phyloP scores from a whole-genome alignment of 2,113 vertebrate genomes.

The Cyanoramphus novaezelandiae region DNA sequence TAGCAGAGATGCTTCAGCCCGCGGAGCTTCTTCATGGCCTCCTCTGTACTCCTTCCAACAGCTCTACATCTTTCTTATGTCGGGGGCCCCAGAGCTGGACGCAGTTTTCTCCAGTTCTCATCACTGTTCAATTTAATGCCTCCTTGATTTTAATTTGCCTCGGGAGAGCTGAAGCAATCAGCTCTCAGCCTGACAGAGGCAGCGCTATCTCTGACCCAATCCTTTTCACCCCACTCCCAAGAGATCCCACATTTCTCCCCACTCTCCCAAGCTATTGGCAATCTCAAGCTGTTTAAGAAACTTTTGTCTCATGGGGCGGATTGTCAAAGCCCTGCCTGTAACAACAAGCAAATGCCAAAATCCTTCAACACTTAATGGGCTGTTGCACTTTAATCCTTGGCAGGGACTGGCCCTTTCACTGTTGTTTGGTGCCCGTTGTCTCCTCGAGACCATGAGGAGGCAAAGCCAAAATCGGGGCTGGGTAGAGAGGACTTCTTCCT shows the following conservation, averaged over 20 bases:
- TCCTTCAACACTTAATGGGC: not conserved
- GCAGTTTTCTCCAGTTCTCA: not conserved
- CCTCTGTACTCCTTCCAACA: not conserved
- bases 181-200: not conserved
- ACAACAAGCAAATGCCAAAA: not conserved
- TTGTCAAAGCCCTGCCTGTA: not conserved
- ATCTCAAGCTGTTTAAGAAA: not conserved
- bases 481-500: not conserved
- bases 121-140: not conserved
- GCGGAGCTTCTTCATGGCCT: not conserved
- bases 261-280: not conserved
- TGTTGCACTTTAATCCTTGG: not conserved
- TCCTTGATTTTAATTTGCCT: not conserved
- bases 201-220: not conserved
- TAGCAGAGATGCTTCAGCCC: not conserved
- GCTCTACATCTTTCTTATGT: not conserved
- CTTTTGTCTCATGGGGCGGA: too few species aligned
- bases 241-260: not conserved
- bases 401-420: not conserved
- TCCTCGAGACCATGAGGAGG: not conserved
- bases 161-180: fast-evolving
- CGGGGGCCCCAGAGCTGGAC: not conserved
- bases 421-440: fast-evolving
- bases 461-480: not conserved
- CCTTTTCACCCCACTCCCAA: not conserved